Base-by-base conservation (phyloP, 1,140 invertebrate genomes). In the Brachionus asplanchnoidis region DNA sequence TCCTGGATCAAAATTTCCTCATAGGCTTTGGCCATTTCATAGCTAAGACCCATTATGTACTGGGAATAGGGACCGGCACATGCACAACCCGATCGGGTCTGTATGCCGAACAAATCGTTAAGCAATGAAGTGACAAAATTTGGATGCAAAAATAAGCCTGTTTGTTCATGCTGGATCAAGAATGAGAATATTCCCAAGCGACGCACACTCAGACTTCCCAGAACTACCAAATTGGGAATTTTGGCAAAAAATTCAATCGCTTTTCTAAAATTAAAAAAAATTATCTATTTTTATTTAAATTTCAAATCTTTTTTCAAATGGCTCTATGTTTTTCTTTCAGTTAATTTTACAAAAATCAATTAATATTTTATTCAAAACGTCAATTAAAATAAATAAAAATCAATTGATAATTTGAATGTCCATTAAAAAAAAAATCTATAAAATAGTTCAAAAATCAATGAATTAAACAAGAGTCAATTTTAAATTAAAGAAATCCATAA, bases 31-130 rank as follows among this genome's bases (percentile, higher is more conserved):
- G 66, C 82, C 42, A 84, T 42, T 70, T 84, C 82, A 23, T 53
- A 70, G 14, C 44, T 53, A 42, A 84, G 42, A 17, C 82, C 82
- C 36, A 84, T 42, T 11, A 85, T 20, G 32, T 85, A 36, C 53
- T 85, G 84, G 8, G 94, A 94, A 88, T 96, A 96, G 78, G 94
- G 93, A 60, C 94, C 93, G 50, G 94, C 93, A 90, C 94, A 95
- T 1, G 93, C 93, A 90, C 94, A 95, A 1, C 95, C 95, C 8
- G 94, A 94, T 86, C 95, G 91, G 0, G 94, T 93, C 89, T 97
- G 95, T 53, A 97, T 95, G 0, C 95, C 95, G 88, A 95, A 97
- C 9, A 97, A 92, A 87, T 97, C 95, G 87, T 97, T 97, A 3
- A 97, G 91, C 0, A 97, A 91, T 2, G 94, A 93, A 86, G 93